Conservation (phyloP, 1,140 invertebrate genomes). For the Atta cephalotes region DNA sequence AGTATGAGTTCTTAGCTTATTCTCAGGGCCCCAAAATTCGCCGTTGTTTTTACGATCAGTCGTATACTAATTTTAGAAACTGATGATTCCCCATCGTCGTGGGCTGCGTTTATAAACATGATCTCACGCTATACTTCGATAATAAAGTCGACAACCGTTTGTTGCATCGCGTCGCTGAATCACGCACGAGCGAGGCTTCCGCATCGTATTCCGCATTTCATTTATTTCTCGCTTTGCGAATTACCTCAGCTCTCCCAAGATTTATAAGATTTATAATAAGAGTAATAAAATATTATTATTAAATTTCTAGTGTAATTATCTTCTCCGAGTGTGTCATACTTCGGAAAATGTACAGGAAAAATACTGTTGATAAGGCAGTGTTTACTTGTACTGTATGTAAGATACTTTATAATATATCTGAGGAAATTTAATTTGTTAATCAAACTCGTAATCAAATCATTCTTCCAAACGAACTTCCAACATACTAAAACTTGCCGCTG, state of each 20-base stretch:
- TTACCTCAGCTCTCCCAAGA: neutral
- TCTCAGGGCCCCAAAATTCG: slow-evolving; percentile 14
- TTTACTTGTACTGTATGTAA: neutral
- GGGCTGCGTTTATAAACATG: slow-evolving; percentile 64
- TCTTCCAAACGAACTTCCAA: too few species aligned
- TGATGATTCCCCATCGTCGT: slow-evolving; percentile 54
- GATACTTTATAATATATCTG: neutral
- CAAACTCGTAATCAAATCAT: slow-evolving; percentile 16
- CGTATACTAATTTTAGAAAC: slow-evolving; percentile 66
- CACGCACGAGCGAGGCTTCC: slow-evolving; percentile 11
- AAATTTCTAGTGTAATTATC: neutral
- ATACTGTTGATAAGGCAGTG: neutral
- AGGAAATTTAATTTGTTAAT: neutral
- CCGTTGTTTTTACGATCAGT: slow-evolving; percentile 30
- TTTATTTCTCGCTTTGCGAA: neutral
- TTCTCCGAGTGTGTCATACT: neutral
- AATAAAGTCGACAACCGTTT: slow-evolving; percentile 49
- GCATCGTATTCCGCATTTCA: slow-evolving; percentile 16
- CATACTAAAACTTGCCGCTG: neutral
- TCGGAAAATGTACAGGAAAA: neutral
- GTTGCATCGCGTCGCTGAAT: neutral
- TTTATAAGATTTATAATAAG: too few species aligned
- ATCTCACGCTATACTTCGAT: slow-evolving; percentile 56
- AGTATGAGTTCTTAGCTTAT: neutral
- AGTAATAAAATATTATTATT: too few species aligned